Conservation (phyloP, 2,888 invertebrate genomes). For the Meteorus cinctellus region DNA sequence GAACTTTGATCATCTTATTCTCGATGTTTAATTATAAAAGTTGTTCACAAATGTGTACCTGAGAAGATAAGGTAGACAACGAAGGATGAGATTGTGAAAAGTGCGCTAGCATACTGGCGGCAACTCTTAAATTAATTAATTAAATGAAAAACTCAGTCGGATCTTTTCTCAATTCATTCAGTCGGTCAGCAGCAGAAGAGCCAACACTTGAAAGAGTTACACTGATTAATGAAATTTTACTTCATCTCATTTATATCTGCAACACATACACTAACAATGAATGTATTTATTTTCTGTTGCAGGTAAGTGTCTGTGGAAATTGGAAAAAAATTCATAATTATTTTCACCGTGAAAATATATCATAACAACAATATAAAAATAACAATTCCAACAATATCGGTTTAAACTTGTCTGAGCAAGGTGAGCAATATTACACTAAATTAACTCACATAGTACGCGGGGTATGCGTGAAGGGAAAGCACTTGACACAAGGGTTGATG, state of each 20-base stretch:
- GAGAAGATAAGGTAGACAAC: slow-evolving; percentile 19
- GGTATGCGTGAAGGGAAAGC: slow-evolving; percentile 14
- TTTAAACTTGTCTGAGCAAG: not conserved
- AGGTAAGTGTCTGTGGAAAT: slow-evolving; percentile 57
- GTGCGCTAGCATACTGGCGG: slow-evolving; percentile 41
- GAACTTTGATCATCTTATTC: slow-evolving; percentile 47
- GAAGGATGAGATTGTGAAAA: slow-evolving; percentile 32
- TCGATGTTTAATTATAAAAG: slow-evolving; percentile 63
- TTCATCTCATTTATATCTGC: not conserved
- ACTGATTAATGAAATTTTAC: slow-evolving; percentile 7
- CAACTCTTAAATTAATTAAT: slow-evolving; percentile 62
- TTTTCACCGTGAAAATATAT: not conserved
- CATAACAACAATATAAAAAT: not conserved
- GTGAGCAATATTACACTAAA: slow-evolving; percentile 7
- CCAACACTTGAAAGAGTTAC: not conserved
- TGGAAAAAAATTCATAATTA: not conserved
- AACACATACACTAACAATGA: not conserved
- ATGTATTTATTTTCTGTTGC: slow-evolving; percentile 55
- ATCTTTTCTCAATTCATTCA: slow-evolving; percentile 23
- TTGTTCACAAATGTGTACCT: slow-evolving; percentile 55
- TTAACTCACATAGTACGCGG: slow-evolving; percentile 10
- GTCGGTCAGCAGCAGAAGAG: not conserved
- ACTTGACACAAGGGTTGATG: slow-evolving; percentile 51
- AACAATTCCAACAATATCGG: not conserved
- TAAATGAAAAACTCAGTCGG: slow-evolving; percentile 51